Base-by-base conservation (phyloP, 1,140 invertebrate species). In the Kradibia gibbosae region DNA sequence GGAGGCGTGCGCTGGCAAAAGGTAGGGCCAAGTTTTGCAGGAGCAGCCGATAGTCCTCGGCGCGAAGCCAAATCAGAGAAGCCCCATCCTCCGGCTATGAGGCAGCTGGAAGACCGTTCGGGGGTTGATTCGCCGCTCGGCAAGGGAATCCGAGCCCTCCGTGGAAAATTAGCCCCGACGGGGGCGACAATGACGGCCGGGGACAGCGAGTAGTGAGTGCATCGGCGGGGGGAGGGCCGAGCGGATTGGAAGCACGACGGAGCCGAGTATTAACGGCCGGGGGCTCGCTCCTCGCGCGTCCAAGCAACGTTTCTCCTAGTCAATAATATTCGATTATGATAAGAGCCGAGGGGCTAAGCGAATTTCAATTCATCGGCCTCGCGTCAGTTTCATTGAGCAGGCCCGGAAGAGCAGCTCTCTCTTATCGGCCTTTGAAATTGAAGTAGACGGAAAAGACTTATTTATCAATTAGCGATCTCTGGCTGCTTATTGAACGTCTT, bases 381-480 rank as follows among this genome's bases (percentile, higher is more conserved):
- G 42, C 20, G 15, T 13, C 10, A 34, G 42, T 65, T 39, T 31
- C 10, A 77, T 77, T 65, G 57, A n/a, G 34, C 57, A 45, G 11
- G n/a, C 53, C 53, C 34, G 20, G 22, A 39, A 65, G 45, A 42
- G 5, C 39, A 22, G n/a, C 48, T 55, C 50, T 39, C 48, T 55
- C 36, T 57, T 79, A 71, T 79, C 77, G 45, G 31, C n/a, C 3
- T 42, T 70, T 36, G 67, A 20, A n/a, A 45, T 20, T 80, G 20
- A 45, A 72, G n/a, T 34, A 55, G 39, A 50, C 67, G 78, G 55
- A 80, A 73, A 67, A 73, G 42, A 28, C 78, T 50, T 80, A 31
- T 80, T 80, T 80, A 79, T 60, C 71, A 80, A 74, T 74, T 65
- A 80, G 36, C 31, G 45, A 80, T 80, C 31, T 80, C 31, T 10